Base-by-base conservation (phyloP, 2,113 vertebrate genomes). In the Seriola rivoliana region DNA sequence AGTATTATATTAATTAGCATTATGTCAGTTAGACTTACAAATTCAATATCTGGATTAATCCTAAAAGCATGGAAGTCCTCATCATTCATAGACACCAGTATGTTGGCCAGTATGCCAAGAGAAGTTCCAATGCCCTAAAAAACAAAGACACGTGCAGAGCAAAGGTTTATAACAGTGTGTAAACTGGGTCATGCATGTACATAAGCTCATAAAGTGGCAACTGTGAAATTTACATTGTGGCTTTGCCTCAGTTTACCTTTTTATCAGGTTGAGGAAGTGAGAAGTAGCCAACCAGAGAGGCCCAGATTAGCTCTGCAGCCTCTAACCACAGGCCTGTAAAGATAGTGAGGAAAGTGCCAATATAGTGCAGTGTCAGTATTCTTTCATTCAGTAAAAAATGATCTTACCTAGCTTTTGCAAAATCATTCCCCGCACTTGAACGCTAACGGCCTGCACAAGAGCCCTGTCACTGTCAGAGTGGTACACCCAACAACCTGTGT, bases 351-450 rank as follows among this genome's bases (percentile, higher is more conserved):
- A 42, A 4, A 16, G 13, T 14, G 14, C 7, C 1, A 71, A 12
- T 84, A 46, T 1, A 40, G 14, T 4, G 14, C 6, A 32, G 16
- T 1, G 14, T n/a, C 10, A 21, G 7, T 3, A 14, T 8, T 32
- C 1, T 6, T 9, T 50, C 0, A 17, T 6, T 0, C 0, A 10
- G 2, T 9, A 4, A 29, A 29, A 54, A 71, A 21, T 25, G 19
- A 40, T 16, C 70, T 74, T 86, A 99, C 98, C 98, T 0, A 99
- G 94, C 89, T 98, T 99, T 78, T 98, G 98, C 68, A 99, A 94
- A 88, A 98, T 96, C 82, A 97, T 97, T 19, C 98, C 98, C 76
- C 97, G 95, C 78, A 99, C 97, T 87, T 99, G 98, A 42, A 99
- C 81, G 64, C 98, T 97, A 36, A 99, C 98, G 0, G 97, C 95